Evolutionary conservation across 1,140 invertebrate species (phyloP).

Genomic region (Heliconius hermathena): DNA sequence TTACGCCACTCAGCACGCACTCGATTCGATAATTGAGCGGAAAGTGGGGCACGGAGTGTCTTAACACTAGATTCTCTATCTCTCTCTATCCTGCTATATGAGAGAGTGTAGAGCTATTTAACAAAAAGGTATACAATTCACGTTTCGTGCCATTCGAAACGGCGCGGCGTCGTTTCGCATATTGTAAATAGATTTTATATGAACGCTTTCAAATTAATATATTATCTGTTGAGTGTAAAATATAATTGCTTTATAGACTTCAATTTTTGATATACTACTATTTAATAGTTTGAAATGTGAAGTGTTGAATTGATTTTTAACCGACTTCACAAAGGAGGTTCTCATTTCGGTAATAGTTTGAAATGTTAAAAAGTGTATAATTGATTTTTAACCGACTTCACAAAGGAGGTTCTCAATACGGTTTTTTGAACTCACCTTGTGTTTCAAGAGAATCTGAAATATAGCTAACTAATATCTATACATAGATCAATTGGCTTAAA

Average conservation of each 20-base stretch:
- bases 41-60: too few relatives aligned
- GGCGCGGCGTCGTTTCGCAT: neutral
- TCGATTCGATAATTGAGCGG: too few relatives aligned
- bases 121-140: constrained; percentile 8
- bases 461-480: too few relatives aligned
- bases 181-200: neutral
- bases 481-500: too few relatives aligned
- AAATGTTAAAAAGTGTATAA: neutral
- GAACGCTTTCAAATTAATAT: constrained; percentile 17
- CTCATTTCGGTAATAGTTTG: neutral
- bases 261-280: neutral
- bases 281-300: neutral
- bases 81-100: too few relatives aligned
- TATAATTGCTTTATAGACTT: neutral
- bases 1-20: too few relatives aligned
- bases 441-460: neutral
- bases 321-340: neutral
- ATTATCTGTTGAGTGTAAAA: neutral
- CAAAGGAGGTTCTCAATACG: too few relatives aligned
- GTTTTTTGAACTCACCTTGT: neutral
- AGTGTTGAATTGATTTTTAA: neutral
- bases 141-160: neutral
- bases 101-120: too few relatives aligned
- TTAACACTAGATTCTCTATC: too few relatives aligned
- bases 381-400: neutral